Evolutionary conservation across 2,888 invertebrate species (phyloP).

Genomic region (Allolobophora icterica): DNA sequence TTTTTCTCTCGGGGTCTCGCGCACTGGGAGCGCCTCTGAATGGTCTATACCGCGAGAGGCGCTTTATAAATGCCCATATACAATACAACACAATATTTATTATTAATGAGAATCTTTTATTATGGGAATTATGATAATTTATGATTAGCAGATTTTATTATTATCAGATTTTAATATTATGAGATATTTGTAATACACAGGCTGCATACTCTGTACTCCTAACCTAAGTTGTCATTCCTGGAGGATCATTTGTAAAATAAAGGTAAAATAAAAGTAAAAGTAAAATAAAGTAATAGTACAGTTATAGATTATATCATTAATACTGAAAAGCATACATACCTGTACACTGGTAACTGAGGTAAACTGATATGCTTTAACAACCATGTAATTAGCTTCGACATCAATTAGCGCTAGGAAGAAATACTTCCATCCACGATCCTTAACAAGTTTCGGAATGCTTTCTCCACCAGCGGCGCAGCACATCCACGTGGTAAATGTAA

Average conservation of each 20-base stretch:
- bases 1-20: no score
- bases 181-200: neutral
- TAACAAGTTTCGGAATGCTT: constrained; percentile 73
- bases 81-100: no score
- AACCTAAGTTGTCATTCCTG: neutral
- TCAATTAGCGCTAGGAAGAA: constrained; percentile 79
- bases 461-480: constrained; percentile 73
- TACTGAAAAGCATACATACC: constrained; percentile 65
- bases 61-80: no score
- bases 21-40: no score
- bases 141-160: neutral
- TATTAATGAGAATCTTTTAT: neutral
- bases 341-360: constrained; percentile 78
- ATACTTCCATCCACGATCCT: constrained; percentile 79
- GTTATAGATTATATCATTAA: neutral
- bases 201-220: neutral
- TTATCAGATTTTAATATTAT: neutral
- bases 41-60: no score
- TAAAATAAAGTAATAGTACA: neutral
- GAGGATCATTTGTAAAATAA: no score
- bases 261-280: no score
- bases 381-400: constrained; percentile 84
- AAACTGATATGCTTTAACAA: constrained; percentile 81
- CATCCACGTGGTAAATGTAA: constrained; percentile 79
- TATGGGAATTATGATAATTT: neutral